Base-by-base conservation (phyloP, 37 sponge, comb jelly and placozoan genomes). In the Ephydatia muelleri region DNA sequence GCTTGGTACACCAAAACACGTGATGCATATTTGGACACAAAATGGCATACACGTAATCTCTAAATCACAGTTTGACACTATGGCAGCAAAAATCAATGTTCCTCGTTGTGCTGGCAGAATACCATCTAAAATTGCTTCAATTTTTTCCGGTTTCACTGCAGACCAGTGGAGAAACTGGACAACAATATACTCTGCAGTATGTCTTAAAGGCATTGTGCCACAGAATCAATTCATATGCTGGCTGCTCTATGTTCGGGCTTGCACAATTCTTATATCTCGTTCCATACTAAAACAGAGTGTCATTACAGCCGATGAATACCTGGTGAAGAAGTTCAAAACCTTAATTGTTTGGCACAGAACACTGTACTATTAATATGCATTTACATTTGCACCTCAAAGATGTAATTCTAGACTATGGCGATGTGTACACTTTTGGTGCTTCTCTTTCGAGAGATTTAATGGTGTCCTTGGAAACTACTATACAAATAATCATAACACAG, bases 111-210 rank as follows among this genome's bases (percentile, higher is more conserved):
- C 6, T 74, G 75, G 36, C 35, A 23, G 32, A 29, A 23, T 73
- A 73, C 35, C 75, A 2, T 23, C 75, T 34, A 34, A 73, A 33
- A 22, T 73, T 12, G 35, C 23, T 23, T 23, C 35, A 43, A 43
- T 3, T 43, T 43, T 43, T 73, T 23, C 35, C 28, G 79, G 72
- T 30, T 88, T 88, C 38, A 88, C 79, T 26, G 88, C 88, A 43
- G 83, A 76, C 30, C 88, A 88, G 67, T 88, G 88, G 88, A 40
- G 43, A 12, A 75, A 37, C 43, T 88, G 88, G 88, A 83, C 70
- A 23, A 28, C 23, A 29, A 23, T 33, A 22, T 78, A 25, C 49
- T 78, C 57, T 27, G 25, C 31, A 33, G 23, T 74, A 23, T 36
- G 25, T 25, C 35, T 80, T 28, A 32, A 66, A n/a, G 49, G 49